Conservation (phyloP, 2,797 vertebrate species). For the Vipera ursinii region DNA sequence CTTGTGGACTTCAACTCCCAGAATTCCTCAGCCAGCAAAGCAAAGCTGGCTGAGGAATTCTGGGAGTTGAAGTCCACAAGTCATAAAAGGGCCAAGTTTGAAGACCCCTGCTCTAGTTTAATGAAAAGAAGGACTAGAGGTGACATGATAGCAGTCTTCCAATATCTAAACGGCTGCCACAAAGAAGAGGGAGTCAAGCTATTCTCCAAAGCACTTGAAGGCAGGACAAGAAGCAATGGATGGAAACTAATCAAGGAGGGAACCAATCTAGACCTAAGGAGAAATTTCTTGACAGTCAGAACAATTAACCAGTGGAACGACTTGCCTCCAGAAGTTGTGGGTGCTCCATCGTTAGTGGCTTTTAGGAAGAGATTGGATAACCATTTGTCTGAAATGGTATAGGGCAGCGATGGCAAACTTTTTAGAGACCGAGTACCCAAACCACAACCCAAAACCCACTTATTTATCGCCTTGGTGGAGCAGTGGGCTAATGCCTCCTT, state of each 20-base stretch:
- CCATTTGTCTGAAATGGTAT: neutral
- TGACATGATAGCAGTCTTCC: neutral
- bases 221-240: neutral
- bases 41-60: no score
- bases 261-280: neutral
- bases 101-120: neutral
- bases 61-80: no score
- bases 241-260: neutral
- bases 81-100: no score
- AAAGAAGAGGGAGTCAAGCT: neutral
- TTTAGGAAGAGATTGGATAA: neutral
- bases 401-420: no score
- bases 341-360: neutral
- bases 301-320: neutral
- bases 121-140: no score
- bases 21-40: no score
- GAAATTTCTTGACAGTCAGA: neutral
- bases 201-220: neutral
- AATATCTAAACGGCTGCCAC: neutral
- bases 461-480: no score
- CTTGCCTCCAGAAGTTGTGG: neutral
- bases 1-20: no score
- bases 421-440: no score
- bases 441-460: no score
- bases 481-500: no score